Conservation (phyloP, 2,797 vertebrate species). For the Chaunax sp. region DNA sequence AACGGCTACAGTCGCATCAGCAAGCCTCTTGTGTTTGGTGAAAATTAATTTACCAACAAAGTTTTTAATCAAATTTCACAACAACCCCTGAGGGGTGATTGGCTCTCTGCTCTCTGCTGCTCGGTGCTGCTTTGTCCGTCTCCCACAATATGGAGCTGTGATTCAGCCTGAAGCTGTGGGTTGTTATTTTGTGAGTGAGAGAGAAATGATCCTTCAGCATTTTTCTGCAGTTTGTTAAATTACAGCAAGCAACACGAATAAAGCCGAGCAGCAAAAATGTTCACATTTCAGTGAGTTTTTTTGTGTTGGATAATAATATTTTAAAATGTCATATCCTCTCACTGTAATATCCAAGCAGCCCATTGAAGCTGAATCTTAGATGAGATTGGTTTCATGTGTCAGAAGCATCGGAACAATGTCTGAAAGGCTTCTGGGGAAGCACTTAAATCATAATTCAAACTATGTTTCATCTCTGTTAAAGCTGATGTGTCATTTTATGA, state of each 20-base stretch:
- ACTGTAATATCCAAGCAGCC: conserved; percentile 1
- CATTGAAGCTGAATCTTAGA: conserved; percentile 4
- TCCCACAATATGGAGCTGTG: conserved; percentile 4
- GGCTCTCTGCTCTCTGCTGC: conserved; percentile 10
- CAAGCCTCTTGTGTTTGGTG: conserved; percentile 66
- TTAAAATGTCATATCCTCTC: neutral
- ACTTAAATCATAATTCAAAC: neutral
- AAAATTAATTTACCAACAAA: conserved; percentile 75
- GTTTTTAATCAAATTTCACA: conserved; percentile 72
- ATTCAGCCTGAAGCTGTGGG: conserved; percentile 22
- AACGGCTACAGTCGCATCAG: conserved; percentile 63
- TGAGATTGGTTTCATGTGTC: neutral
- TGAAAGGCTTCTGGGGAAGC: conserved; percentile 6
- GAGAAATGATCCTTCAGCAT: conserved; percentile 63
- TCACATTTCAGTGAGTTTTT: conserved; percentile 47
- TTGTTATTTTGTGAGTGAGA: neutral
- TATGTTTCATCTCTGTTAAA: neutral
- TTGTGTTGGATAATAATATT: conserved; percentile 23
- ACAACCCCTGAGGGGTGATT: conserved; percentile 43
- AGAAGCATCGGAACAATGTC: neutral
- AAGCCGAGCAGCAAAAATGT: conserved; percentile 22
- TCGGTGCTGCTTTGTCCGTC: conserved; percentile 23
- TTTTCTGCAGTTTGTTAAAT: conserved; percentile 49
- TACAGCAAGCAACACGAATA: conserved; percentile 31
- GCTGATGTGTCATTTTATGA: conserved; percentile 6